These are phyloP conservation scores for Stomorhina lunata DNA, from an alignment of 2,888 invertebrate species.

Conservation along the genomic window DNA sequence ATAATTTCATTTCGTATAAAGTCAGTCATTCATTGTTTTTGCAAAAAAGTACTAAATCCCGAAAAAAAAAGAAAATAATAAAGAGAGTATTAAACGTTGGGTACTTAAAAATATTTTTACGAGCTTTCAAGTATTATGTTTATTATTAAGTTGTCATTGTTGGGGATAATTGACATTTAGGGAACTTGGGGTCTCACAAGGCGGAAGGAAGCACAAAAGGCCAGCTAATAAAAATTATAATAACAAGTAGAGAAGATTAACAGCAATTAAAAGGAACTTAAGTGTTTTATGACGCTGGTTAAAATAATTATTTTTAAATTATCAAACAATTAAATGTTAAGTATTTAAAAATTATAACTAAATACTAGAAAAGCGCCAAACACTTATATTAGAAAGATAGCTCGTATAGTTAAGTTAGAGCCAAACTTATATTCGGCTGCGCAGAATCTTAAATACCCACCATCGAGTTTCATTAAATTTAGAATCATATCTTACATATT, in stretches of 20 bases:
- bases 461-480: no score
- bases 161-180: constrained; percentile 64
- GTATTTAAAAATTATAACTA: background rate
- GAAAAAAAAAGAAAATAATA: background rate
- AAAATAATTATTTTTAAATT: constrained; percentile 12
- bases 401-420: background rate
- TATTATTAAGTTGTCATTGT: constrained; percentile 64
- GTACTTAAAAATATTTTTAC: constrained; percentile 63
- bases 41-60: background rate
- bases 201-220: constrained; percentile 13
- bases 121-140: constrained; percentile 61
- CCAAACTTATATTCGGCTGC: no score
- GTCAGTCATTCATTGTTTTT: constrained; percentile 4
- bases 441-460: no score
- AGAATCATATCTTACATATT: no score
- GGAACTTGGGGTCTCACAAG: constrained; percentile 46
- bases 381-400: background rate
- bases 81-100: constrained; percentile 23
- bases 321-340: background rate
- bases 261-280: constrained; percentile 50
- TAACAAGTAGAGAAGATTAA: background rate
- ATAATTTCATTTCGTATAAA: constrained; percentile 72
- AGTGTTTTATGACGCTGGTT: constrained; percentile 49
- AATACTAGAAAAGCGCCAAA: no score
- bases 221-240: constrained; percentile 44